Base-by-base conservation (phyloP, 1,140 invertebrate species). In the Drosophila pruinosa region DNA sequence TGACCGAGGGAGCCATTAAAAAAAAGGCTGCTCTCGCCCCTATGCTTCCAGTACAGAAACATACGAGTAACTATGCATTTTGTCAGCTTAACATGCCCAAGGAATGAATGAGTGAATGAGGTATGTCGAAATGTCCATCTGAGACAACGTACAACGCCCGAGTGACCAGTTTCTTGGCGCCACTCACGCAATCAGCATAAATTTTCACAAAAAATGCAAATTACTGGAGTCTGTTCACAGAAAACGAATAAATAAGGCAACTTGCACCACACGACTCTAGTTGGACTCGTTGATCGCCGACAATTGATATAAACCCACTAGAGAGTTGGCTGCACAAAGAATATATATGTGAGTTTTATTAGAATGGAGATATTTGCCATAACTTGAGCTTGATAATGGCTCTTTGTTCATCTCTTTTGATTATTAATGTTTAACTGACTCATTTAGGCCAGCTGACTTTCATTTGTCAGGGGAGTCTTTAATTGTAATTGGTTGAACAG, bases 101-200 rank as follows among this genome's bases (percentile, higher is more conserved):
- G 58, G 31, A 54, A 69, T 54, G 58, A 70, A 31, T 50, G 56
- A 31, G 39, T 54, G 58, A 70, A 31, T 50, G 56, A 31, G 39
- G n/a, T 52, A 31, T 69, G 57, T 53, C 15, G 47, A 48, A 65
- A 65, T 56, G 43, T 39, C 22, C 21, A 53, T 38, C 14, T 24
- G 34, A 36, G 21, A 26, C 43, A 26, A 24, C 22, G 43, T 21
- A 50, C 24, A 50, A 50, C 26, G 39, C 12, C n/a, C 17, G 10
- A 24, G 6, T 41, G 34, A 39, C 38, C 59, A 62, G 47, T 52
- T 64, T 72, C 26, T 26, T 72, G 68, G 68, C 68, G 68, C 68
- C 68, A 72, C 50, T 17, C 21, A 41, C 53, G 14, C 68, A 72
- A 72, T 65, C 53, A 72, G 26, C 68, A 65, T 71, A 71, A 71